phyloP scores from a whole-genome alignment of 2,888 invertebrate genomes.

The Cyclophora punctaria region DNA sequence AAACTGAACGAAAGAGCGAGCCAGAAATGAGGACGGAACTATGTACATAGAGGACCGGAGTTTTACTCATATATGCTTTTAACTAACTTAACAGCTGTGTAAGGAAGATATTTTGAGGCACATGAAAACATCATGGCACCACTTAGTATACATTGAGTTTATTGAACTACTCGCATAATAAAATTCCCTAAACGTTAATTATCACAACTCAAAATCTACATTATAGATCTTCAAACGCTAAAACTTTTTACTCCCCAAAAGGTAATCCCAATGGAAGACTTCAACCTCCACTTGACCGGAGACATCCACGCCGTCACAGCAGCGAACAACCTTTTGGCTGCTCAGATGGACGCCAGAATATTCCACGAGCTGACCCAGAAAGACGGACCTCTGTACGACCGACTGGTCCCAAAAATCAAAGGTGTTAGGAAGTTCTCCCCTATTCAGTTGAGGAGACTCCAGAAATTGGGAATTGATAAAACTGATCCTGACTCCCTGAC shows the following conservation, averaged over 20 bases:
- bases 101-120: no score
- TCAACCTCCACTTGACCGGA: constrained; percentile 97
- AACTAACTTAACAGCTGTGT: no score
- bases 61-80: not conserved
- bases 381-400: constrained; percentile 87
- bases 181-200: no score
- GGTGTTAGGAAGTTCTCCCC: constrained; percentile 89
- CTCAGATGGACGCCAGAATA: constrained; percentile 96
- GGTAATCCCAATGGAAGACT: constrained; percentile 99
- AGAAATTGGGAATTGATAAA: constrained; percentile 86
- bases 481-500: constrained; percentile 88
- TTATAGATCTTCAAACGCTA: no score
- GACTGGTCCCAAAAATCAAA: constrained; percentile 90
- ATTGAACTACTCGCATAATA: no score
- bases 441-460: constrained; percentile 86
- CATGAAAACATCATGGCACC: no score
- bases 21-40: no score
- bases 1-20: no score
- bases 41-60: not conserved
- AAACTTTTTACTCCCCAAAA: constrained; percentile 35
- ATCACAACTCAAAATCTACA: no score
- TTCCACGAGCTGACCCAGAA: constrained; percentile 97
- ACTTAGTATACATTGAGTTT: no score
- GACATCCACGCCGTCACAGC: constrained; percentile 99
- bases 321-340: constrained; percentile 97